Percentiles rank a stretch among this genome's conserved stretches.
Evolutionary conservation across 2,888 invertebrate genomes (phyloP).

Genomic region (Pantelozetes paolii): DNA sequence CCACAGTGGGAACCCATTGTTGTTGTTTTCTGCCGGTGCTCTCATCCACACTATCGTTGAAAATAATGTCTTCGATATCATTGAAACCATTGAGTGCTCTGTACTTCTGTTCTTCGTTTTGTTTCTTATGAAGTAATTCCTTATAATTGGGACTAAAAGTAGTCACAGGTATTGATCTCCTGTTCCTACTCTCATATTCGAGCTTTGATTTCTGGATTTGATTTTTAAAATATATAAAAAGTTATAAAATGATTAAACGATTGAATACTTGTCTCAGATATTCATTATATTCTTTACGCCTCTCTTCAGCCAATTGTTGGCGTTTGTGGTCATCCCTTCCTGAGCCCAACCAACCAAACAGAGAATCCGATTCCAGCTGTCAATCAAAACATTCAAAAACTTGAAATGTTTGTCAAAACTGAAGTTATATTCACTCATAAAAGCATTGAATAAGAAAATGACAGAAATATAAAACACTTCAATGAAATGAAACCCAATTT

Average conservation of each 20-base stretch:
- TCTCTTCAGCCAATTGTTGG: conserved; percentile 31
- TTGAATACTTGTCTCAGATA: conserved; percentile 33
- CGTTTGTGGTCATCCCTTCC: conserved; percentile 12
- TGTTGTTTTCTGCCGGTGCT: not conserved
- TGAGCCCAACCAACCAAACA: not conserved
- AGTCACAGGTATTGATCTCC: not conserved
- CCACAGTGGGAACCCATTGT: not conserved
- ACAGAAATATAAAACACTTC: too few species aligned
- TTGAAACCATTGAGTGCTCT: conserved; percentile 6
- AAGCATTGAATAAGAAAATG: too few species aligned
- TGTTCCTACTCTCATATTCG: not conserved
- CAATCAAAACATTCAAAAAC: too few species aligned
- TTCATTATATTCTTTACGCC: conserved; percentile 40
- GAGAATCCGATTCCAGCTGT: not conserved
- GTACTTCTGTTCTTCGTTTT: conserved; percentile 14
- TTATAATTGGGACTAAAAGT: conserved; percentile 8
- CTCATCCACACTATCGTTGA: not conserved
- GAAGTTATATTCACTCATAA: too few species aligned
- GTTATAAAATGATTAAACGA: not conserved
- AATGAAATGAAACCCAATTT: too few species aligned
- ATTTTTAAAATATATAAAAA: not conserved
- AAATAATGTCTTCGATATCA: not conserved
- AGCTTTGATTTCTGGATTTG: not conserved
- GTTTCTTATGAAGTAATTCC: conserved; percentile 31
- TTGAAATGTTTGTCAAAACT: too few species aligned